Conservation (phyloP, 1,140 invertebrate genomes). For the Papilio polytes region DNA sequence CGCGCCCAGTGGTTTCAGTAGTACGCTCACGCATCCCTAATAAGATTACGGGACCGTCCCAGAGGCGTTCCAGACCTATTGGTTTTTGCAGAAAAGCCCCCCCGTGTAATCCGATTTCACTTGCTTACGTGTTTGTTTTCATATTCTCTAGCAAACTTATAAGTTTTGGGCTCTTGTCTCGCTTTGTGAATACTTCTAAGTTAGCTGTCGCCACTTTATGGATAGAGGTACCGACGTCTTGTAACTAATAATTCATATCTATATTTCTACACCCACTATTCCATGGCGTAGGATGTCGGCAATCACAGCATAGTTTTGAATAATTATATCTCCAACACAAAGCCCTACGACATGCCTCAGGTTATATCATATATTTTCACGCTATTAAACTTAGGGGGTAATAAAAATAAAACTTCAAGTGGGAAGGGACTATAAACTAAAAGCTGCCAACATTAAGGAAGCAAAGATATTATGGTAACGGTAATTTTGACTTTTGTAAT, state of each 20-base stretch:
- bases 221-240: background rate
- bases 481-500: too few relatives aligned
- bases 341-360: too few relatives aligned
- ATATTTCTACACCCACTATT: too few relatives aligned
- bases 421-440: too few relatives aligned
- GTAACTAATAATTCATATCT: background rate
- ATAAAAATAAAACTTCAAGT: too few relatives aligned
- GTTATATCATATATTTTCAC: too few relatives aligned
- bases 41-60: slow-evolving; percentile 51
- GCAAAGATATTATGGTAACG: too few relatives aligned
- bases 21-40: slow-evolving; percentile 44
- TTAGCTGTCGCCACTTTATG: background rate
- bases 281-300: too few relatives aligned
- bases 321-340: too few relatives aligned
- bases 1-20: slow-evolving; percentile 28
- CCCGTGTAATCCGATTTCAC: slow-evolving; percentile 66
- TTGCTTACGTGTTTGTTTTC: slow-evolving; percentile 61
- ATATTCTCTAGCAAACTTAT: slow-evolving; percentile 53
- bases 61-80: slow-evolving; percentile 45
- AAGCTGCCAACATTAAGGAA: too few relatives aligned
- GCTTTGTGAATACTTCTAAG: slow-evolving; percentile 44
- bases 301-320: too few relatives aligned
- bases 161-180: slow-evolving; percentile 44
- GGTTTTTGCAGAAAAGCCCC: slow-evolving; percentile 52
- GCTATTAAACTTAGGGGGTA: too few relatives aligned